Percentiles rank a stretch among this genome's conserved stretches.
phyloP scores from a whole-genome alignment of 2,113 vertebrate genomes.

The Leucosticte australis region DNA sequence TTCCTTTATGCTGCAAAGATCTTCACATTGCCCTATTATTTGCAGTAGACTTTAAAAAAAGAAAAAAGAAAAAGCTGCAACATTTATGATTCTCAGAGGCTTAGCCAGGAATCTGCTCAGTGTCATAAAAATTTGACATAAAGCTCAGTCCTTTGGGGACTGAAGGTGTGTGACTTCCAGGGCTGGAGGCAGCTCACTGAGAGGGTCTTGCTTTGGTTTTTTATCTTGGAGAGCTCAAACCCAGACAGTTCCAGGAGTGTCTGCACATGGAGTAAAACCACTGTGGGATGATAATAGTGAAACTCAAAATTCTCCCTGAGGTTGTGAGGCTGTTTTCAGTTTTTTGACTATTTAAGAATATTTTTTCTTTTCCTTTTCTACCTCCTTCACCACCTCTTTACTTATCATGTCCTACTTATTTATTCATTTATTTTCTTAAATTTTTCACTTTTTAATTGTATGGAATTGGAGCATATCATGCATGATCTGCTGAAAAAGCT shows the following conservation, averaged over 20 bases:
- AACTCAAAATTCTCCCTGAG: neutral
- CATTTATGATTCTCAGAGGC: neutral
- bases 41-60: neutral
- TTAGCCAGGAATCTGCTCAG: neutral
- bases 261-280: neutral
- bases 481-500: neutral
- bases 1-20: neutral
- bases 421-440: accelerated
- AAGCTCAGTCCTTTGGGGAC: neutral
- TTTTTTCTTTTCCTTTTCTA: neutral
- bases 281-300: neutral
- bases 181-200: neutral
- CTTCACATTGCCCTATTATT: neutral
- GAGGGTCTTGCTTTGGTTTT: neutral
- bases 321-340: neutral
- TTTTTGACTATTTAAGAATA: neutral
- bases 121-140: neutral
- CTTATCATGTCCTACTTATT: neutral
- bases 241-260: neutral
- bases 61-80: neutral
- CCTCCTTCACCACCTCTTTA: neutral
- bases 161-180: neutral
- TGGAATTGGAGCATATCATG: neutral
- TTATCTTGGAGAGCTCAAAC: neutral
- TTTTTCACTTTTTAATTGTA: neutral